A percentile compares a stretch with the other conserved stretches of the same genome.
Evolutionary conservation across 1,140 invertebrate genomes (phyloP).

Genomic region (Orius insidiosus): DNA sequence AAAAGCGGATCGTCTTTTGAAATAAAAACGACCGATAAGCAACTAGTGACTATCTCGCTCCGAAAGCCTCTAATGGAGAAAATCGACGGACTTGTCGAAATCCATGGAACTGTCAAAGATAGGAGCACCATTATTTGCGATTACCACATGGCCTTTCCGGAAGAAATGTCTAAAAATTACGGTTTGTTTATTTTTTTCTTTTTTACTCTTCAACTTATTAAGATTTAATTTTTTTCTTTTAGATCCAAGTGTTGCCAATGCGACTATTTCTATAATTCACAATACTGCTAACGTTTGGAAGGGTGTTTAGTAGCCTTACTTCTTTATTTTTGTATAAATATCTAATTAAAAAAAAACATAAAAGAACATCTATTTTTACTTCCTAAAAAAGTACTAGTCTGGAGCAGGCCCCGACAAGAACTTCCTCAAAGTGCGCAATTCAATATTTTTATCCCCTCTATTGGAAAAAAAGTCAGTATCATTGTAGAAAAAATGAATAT

Average conservation of each 20-base stretch:
- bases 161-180: conserved; percentile 17
- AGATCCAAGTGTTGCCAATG: neutral
- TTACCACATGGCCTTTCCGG: conserved; percentile 19
- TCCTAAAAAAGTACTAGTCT: no score
- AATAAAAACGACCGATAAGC: conserved; percentile 19
- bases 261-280: neutral
- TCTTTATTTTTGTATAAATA: no score
- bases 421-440: no score
- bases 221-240: neutral
- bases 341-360: no score
- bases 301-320: neutral
- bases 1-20: conserved; percentile 21
- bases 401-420: no score
- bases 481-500: no score
- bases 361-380: no score
- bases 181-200: conserved; percentile 16
- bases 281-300: neutral
- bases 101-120: conserved; percentile 22
- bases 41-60: conserved; percentile 18
- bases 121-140: conserved; percentile 21
- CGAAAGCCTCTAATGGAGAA: conserved; percentile 19
- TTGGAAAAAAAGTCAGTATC: no score
- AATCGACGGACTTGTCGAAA: conserved; percentile 21
- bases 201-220: neutral
- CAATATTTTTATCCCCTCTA: no score